These are phyloP conservation scores for Porites lobata DNA, from an alignment of 92 coral and sea anemone genomes.

Conservation along the genomic window DNA sequence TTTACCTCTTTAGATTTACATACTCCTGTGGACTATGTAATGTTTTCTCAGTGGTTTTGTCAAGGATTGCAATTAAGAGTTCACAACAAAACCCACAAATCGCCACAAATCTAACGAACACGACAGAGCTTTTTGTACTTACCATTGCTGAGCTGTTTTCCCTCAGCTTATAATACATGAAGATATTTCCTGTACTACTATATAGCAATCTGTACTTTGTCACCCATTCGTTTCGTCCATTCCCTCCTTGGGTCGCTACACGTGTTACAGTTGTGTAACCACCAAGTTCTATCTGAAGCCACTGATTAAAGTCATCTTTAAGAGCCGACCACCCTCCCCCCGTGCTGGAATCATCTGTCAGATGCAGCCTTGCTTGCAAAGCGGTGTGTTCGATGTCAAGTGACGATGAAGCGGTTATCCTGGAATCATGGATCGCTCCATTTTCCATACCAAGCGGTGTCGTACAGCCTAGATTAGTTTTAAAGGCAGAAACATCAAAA, in stretches of 20 bases:
- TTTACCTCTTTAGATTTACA: no score
- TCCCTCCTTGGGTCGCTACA: background rate
- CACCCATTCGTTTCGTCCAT: background rate
- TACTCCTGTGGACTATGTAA: no score
- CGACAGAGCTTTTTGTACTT: background rate
- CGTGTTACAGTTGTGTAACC: background rate
- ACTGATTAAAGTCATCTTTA: background rate
- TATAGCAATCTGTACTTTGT: background rate
- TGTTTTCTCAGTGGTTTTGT: no score
- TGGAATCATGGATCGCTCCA: background rate
- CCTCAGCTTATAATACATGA: background rate
- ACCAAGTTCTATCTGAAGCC: background rate
- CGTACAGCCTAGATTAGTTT: background rate
- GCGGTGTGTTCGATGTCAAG: background rate
- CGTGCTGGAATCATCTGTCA: background rate
- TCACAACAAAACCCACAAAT: no score
- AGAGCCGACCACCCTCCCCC: background rate
- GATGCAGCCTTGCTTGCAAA: background rate
- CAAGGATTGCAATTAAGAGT: no score
- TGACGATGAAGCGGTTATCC: background rate
- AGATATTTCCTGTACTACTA: background rate
- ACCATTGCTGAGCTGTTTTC: conserved; percentile 4
- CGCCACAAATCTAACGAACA: background rate
- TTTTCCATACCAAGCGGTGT: background rate
- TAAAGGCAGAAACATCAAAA: background rate